phyloP scores from a whole-genome alignment of 2,797 vertebrate genomes.

The Etheostoma nigrum region DNA sequence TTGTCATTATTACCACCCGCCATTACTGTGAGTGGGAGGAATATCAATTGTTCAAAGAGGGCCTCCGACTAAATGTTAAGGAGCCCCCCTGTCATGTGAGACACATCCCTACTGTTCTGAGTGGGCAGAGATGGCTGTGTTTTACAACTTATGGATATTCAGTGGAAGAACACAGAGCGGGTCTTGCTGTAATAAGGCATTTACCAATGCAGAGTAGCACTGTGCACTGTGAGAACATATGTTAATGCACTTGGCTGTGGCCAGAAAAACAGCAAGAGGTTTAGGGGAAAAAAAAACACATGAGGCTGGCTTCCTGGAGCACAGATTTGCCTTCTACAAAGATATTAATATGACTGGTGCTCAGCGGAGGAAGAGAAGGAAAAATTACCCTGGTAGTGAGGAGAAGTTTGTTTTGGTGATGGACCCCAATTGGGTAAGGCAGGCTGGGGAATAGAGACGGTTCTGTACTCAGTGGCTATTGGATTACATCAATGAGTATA shows the following conservation, averaged over 20 bases:
- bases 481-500: slow-evolving; percentile 62
- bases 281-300: slow-evolving; percentile 64
- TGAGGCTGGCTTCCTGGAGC: slow-evolving; percentile 72
- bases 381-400: slow-evolving; percentile 64
- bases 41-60: slow-evolving; percentile 80
- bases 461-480: slow-evolving; percentile 60
- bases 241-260: slow-evolving; percentile 83
- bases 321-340: slow-evolving; percentile 73
- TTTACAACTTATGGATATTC: slow-evolving; percentile 83
- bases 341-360: slow-evolving; percentile 71
- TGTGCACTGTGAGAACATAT: slow-evolving; percentile 85
- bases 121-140: slow-evolving; percentile 77
- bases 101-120: slow-evolving; percentile 76
- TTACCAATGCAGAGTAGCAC: slow-evolving; percentile 83
- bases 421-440: slow-evolving; percentile 63
- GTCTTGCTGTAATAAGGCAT: slow-evolving; percentile 82
- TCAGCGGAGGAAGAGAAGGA: slow-evolving; percentile 49
- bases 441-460: slow-evolving; percentile 44
- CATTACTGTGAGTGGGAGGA: slow-evolving; percentile 77
- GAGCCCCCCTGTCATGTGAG: slow-evolving; percentile 74
- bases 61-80: slow-evolving; percentile 81
- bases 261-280: slow-evolving; percentile 84
- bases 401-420: slow-evolving; percentile 71
- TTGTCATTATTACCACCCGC: slow-evolving; percentile 84
- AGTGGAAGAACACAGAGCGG: slow-evolving; percentile 64